Evolutionary conservation across 2,113 vertebrate genomes (phyloP), one percentile per base, ranked within the genome.

Genomic region (Glaucomys volans): DNA sequence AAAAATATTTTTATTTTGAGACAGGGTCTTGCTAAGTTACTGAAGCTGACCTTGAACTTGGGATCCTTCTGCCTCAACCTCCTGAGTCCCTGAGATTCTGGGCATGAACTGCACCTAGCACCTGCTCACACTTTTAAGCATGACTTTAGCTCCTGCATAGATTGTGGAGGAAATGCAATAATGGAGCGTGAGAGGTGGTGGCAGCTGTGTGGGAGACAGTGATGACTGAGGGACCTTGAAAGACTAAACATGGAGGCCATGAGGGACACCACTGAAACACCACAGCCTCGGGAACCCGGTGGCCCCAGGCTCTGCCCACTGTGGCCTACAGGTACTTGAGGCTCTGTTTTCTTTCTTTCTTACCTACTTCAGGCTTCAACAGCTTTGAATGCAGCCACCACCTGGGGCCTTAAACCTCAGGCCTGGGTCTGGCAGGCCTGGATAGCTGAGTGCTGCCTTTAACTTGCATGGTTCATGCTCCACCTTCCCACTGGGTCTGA

Each of bases 211-310:
- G 12, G 0, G 11, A 28, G 44, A 74, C 4, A 10, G 47, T 4
- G 71, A 50, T 0, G 3, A 37, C 22, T 4, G 22, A 52, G 20
- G 28, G 44, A 74, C 44, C 26, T 32, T 47, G 32, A 37, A 62
- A 20, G 26, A 76, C 59, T n/a, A 37, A 35, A 30, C 1, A 4
- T 40, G 66, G 54, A n/a, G 3, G 67, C 24, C 0, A 3, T 22
- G 20, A 77, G 16, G 57, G 22, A 57, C 62, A 37, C 47, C 28
- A 47, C 40, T 32, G 32, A 66, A 37, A 52, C 20, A 10, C 57
- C 30, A 11, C 6, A 3, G 59, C 4, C 22, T 30, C 1, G 3
- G 24, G 22, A 40, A 3, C 26, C 10, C 47, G 4, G 24, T 2
- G 32, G 22, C 32, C 76, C 35, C 77, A 79, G 76, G 26, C 47